These are phyloP conservation scores for Nerophis ophidion DNA, from an alignment of 2,113 vertebrate species.

Conservation along the genomic window DNA sequence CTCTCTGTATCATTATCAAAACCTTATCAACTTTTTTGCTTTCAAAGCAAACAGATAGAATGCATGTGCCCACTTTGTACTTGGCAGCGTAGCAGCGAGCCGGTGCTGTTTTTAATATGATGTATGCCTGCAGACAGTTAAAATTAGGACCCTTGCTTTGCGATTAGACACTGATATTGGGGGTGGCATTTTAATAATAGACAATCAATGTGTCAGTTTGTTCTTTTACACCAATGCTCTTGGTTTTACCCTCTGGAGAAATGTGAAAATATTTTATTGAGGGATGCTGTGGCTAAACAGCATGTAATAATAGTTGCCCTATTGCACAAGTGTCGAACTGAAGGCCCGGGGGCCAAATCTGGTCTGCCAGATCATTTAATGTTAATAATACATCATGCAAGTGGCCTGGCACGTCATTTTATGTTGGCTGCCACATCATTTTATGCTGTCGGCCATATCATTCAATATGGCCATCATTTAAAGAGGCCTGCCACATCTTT, in stretches of 20 bases:
- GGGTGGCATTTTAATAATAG: constrained; percentile 50
- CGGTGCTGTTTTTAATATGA: constrained; percentile 38
- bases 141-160: constrained; percentile 45
- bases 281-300: constrained; percentile 28
- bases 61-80: constrained; percentile 55
- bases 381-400: too few relatives aligned
- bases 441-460: too few relatives aligned
- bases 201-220: constrained; percentile 40
- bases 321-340: too few relatives aligned
- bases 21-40: constrained; percentile 52
- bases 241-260: constrained; percentile 30
- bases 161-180: constrained; percentile 53
- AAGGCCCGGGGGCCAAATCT: too few relatives aligned
- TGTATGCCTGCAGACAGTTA: constrained; percentile 41
- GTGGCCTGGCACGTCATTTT: too few relatives aligned
- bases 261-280: constrained; percentile 54
- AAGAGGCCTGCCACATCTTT: too few relatives aligned
- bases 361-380: too few relatives aligned
- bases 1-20: constrained; percentile 52
- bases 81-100: constrained; percentile 17
- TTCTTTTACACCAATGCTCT: constrained; percentile 28
- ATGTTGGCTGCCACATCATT: too few relatives aligned
- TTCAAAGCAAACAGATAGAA: constrained; percentile 50
- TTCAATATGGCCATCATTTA: too few relatives aligned
- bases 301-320: too few relatives aligned